phyloP scores from a whole-genome alignment of 2,888 invertebrate genomes.

The Pseudococcus jackbeardsleyi region DNA sequence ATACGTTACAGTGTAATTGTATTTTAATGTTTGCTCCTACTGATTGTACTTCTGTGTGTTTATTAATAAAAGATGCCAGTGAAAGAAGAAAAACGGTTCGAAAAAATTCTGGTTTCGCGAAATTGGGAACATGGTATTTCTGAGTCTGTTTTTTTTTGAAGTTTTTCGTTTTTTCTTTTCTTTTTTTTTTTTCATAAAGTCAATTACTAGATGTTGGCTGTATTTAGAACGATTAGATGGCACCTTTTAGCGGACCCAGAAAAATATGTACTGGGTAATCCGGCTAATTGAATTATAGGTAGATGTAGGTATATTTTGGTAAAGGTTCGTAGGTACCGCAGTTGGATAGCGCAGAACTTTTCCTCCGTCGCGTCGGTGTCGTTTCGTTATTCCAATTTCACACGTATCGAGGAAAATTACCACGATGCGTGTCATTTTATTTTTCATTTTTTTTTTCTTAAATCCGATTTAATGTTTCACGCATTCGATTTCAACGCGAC shows the following conservation, averaged over 20 bases:
- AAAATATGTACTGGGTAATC: not conserved
- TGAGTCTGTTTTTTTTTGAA: not conserved
- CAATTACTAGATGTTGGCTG: no score
- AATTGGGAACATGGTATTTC: not conserved
- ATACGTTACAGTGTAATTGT: not conserved
- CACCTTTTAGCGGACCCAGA: not conserved
- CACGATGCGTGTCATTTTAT: conserved; percentile 12
- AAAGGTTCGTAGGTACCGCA: not conserved
- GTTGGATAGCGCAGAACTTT: not conserved
- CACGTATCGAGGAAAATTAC: not conserved
- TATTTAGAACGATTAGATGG: no score
- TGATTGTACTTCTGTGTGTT: not conserved
- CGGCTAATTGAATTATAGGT: not conserved
- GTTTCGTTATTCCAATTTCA: not conserved
- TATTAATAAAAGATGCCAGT: not conserved
- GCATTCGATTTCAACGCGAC: not conserved
- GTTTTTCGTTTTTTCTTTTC: no score
- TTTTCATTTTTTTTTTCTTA: conserved; percentile 13
- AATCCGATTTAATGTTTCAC: not conserved
- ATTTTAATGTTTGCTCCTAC: not conserved
- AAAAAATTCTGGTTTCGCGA: no score
- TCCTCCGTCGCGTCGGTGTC: not conserved
- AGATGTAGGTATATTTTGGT: no score
- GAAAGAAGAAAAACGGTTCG: no score
- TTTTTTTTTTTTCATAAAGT: no score